A percentile compares a stretch with the other conserved stretches of the same genome.
Conservation (phyloP, 2,113 vertebrate species). For the Carettochelys insculpta region DNA sequence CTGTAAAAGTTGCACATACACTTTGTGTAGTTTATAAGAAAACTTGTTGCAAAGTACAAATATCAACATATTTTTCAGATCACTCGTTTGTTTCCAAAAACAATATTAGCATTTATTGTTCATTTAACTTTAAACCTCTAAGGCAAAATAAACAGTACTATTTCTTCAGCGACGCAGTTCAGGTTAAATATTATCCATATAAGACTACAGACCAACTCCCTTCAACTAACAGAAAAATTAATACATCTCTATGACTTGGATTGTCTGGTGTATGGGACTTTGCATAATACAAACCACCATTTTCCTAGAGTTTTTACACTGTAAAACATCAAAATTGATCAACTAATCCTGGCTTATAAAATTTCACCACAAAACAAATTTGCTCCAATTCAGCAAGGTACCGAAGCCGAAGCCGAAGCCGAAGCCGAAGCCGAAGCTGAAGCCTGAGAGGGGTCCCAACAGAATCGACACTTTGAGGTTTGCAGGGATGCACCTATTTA, state of each 20-base stretch:
- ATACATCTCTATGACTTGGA: not conserved
- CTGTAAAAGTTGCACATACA: not conserved
- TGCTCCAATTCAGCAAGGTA: not conserved
- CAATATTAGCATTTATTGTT: constrained; percentile 52
- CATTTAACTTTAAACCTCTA: constrained; percentile 53
- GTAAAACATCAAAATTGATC: not conserved
- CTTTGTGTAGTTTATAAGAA: constrained; percentile 6
- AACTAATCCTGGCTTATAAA: not conserved
- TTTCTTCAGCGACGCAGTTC: constrained; percentile 40
- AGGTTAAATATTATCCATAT: constrained; percentile 56
- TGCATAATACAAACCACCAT: not conserved
- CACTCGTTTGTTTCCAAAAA: constrained; percentile 38
- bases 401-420: too few relatives aligned
- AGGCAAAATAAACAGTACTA: constrained; percentile 50
- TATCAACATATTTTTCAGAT: constrained; percentile 49
- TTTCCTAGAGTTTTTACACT: not conserved
- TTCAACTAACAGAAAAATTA: not conserved
- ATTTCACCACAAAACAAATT: not conserved
- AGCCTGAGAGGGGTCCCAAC: too few relatives aligned
- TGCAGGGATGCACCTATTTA: not conserved
- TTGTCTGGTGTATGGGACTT: not conserved
- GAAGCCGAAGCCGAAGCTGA: too few relatives aligned
- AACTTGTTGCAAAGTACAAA: constrained; percentile 22
- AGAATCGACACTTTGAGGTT: not conserved
- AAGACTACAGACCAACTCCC: constrained; percentile 12